phyloP scores from a whole-genome alignment of 2,888 invertebrate species.

The Plusia festucae region DNA sequence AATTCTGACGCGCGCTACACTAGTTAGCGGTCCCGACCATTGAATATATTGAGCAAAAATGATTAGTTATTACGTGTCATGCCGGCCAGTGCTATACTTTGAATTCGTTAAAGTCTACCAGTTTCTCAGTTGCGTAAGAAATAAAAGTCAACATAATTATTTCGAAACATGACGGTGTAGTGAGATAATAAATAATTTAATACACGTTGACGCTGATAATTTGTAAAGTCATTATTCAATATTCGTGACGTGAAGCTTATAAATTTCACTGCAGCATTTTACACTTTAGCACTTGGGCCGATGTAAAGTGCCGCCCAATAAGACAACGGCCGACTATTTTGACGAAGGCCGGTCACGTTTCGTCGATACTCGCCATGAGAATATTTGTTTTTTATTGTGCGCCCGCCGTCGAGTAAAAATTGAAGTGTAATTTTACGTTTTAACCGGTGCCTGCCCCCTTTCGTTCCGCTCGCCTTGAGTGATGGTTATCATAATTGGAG shows the following conservation, averaged over 20 bases:
- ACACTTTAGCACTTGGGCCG: slow-evolving; percentile 88
- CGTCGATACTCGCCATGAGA: slow-evolving; percentile 88
- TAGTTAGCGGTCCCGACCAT: slow-evolving; percentile 63
- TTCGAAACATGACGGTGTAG: slow-evolving; percentile 60
- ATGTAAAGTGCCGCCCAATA: slow-evolving; percentile 85
- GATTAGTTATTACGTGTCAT: slow-evolving; percentile 51
- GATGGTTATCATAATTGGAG: slow-evolving; percentile 89
- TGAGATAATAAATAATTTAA: slow-evolving; percentile 70
- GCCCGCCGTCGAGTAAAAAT: slow-evolving; percentile 87
- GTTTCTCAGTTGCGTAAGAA: slow-evolving; percentile 44
- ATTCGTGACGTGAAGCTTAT: slow-evolving; percentile 86
- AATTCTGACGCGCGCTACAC: slow-evolving; percentile 72
- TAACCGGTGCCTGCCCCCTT: slow-evolving; percentile 88
- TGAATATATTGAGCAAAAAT: slow-evolving; percentile 63
- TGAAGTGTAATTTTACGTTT: slow-evolving; percentile 89
- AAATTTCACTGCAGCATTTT: slow-evolving; percentile 87
- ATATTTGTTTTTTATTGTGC: slow-evolving; percentile 89
- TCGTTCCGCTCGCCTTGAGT: slow-evolving; percentile 89
- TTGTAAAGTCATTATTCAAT: slow-evolving; percentile 86
- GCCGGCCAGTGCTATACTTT: slow-evolving; percentile 33
- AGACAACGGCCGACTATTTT: slow-evolving; percentile 88
- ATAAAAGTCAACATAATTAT: slow-evolving; percentile 58
- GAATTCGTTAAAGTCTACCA: slow-evolving; percentile 43
- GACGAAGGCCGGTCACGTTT: slow-evolving; percentile 89
- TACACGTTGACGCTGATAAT: slow-evolving; percentile 76